Evolutionary conservation across 2,113 vertebrate genomes (phyloP), one percentile per base, ranked within the genome.

Genomic region (Pithys albifrons): DNA sequence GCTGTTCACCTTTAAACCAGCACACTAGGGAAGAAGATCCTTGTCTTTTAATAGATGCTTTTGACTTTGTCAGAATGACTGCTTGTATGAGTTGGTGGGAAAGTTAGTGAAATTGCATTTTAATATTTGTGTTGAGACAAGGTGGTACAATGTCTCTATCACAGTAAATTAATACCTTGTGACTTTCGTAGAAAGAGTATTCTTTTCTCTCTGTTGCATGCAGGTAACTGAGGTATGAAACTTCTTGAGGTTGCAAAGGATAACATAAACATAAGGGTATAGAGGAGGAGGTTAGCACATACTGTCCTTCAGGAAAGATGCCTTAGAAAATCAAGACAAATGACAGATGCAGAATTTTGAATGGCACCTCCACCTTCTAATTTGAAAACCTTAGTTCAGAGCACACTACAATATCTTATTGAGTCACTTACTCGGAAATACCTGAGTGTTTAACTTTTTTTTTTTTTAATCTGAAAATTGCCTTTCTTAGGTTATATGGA

Each of bases 21-120:
- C n/a, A n/a, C n/a, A n/a, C n/a, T n/a, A 1, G 0, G 31, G 27
- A 14, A 5, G 1, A 76, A 72, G n/a, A 15, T 10, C 23, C 4
- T 37, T 83, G 25, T 31, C 14, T 78, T 78, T 33, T 75, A 69
- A 37, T 20, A 15, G 39, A 15, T 2, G 4, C 24, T 91, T 91
- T 58, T 74, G 27, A 54, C 43, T 78, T 88, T 67, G 28, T 58
- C 39, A 54, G 43, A 67, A 33, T 6, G 19, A n/a, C n/a, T 74
- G 8, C 8, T 61, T 41, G 8, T 33, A 46, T 11, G 6, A 9
- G 3, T 16, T 59, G 35, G 7, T 83, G 20, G 54, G 23, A 75
- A 75, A 82, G 45, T 19, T 54, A 45, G 12, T 59, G 35, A 85
- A 91, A 72, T 1, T n/a, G 16, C 7, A 41, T 79, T 91, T 82